A percentile compares a stretch with the other conserved stretches of the same genome.
phyloP scores from a whole-genome alignment of 2,113 vertebrate species.

The Sylvilagus bachmani region DNA sequence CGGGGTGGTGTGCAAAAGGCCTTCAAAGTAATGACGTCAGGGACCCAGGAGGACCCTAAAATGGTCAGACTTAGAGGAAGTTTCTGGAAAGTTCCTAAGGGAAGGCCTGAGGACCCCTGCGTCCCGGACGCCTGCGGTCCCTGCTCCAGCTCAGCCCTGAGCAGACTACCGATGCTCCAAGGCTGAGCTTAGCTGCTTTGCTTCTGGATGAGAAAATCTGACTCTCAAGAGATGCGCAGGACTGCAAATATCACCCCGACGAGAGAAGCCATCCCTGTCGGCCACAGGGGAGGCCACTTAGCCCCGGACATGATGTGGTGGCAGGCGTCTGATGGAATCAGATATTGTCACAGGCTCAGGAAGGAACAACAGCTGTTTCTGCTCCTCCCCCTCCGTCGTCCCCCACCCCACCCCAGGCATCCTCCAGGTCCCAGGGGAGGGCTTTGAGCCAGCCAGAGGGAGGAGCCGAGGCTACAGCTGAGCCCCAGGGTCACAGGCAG shows the following conservation, averaged over 20 bases:
- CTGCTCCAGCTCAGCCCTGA: background rate
- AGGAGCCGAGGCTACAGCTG: no score
- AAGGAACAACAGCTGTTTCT: slow-evolving; percentile 57
- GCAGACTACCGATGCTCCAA: background rate
- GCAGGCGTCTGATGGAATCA: slow-evolving; percentile 49
- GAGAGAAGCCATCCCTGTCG: background rate
- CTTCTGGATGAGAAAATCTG: background rate
- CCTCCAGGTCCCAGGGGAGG: background rate
- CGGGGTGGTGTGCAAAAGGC: background rate
- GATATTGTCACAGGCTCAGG: background rate
- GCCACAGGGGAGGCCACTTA: slow-evolving; percentile 33
- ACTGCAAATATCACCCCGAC: background rate
- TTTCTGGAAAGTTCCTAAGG: background rate
- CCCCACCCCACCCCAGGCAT: background rate
- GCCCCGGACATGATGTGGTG: background rate
- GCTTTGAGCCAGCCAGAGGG: background rate
- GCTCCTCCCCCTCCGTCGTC: background rate
- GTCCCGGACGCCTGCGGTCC: background rate
- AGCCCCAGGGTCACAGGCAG: background rate
- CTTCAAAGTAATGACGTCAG: background rate
- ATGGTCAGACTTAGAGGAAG: background rate
- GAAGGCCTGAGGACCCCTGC: background rate
- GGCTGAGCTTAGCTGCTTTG: background rate
- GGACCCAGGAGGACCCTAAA: slow-evolving; percentile 1
- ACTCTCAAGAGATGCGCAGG: background rate